Conservation (phyloP, 2,888 invertebrate species). For the Drosophila paranaensis region DNA sequence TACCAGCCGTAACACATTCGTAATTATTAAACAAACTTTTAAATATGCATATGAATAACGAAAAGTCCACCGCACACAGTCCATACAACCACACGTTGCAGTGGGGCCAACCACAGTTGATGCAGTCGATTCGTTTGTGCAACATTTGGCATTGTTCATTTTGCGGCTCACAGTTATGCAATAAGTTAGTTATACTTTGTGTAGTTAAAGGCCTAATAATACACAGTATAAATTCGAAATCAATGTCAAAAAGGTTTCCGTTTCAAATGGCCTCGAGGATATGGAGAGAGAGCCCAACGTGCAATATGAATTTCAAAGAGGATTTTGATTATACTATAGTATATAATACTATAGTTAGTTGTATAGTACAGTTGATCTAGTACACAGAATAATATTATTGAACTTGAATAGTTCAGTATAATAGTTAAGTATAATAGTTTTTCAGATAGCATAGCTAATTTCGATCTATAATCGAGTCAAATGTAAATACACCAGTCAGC, state of each 20-base stretch:
- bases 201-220: conserved; percentile 38
- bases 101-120: conserved; percentile 15
- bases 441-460: too few species aligned
- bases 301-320: not conserved
- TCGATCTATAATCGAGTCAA: not conserved
- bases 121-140: conserved; percentile 35
- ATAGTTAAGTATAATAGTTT: too few species aligned
- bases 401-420: too few species aligned
- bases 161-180: conserved; percentile 44
- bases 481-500: not conserved
- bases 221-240: conserved; percentile 23
- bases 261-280: not conserved
- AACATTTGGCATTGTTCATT: conserved; percentile 34
- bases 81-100: conserved; percentile 20
- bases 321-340: not conserved
- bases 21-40: conserved; percentile 8
- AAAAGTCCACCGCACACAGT: conserved; percentile 5
- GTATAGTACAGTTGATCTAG: too few species aligned
- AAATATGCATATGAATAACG: conserved; percentile 10
- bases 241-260: conserved; percentile 43
- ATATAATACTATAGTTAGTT: too few species aligned
- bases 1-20: conserved; percentile 2
- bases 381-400: too few species aligned
- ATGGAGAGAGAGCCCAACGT: not conserved
- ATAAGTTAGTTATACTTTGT: conserved; percentile 12